These are phyloP conservation scores for Bagarius yarrelli DNA, from an alignment of 2,113 vertebrate genomes.

Conservation along the genomic window DNA sequence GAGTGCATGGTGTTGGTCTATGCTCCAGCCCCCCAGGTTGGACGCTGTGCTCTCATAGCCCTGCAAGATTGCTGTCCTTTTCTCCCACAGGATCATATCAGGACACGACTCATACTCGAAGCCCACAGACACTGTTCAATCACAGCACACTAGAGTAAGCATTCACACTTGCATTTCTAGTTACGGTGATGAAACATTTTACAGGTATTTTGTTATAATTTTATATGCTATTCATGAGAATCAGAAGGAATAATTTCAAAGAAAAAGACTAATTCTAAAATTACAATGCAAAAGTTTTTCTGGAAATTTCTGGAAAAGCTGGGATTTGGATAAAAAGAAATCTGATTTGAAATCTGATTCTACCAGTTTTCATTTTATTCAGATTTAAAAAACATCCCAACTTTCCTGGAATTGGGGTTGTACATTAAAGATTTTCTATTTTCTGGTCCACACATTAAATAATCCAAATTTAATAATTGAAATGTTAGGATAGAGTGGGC, in stretches of 20 bases:
- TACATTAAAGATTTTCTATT: no score
- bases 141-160: conserved; percentile 3
- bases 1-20: conserved; percentile 93
- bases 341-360: no score
- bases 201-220: no score
- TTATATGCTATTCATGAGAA: background rate
- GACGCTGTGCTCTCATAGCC: conserved; percentile 92
- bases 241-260: background rate
- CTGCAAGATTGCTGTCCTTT: conserved; percentile 90
- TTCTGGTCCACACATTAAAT: background rate
- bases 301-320: no score
- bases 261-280: no score
- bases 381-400: no score
- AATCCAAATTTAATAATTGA: background rate
- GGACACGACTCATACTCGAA: conserved; percentile 98
- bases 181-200: background rate
- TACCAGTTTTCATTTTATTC: no score
- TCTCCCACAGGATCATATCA: conserved; percentile 96
- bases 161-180: background rate
- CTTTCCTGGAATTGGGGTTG: no score
- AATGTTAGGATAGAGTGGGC: background rate
- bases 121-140: conserved; percentile 86
- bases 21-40: conserved; percentile 91
- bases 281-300: no score
- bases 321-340: no score